Base-by-base conservation (phyloP, 2,888 invertebrate species). In the Dolomedes plantarius region DNA sequence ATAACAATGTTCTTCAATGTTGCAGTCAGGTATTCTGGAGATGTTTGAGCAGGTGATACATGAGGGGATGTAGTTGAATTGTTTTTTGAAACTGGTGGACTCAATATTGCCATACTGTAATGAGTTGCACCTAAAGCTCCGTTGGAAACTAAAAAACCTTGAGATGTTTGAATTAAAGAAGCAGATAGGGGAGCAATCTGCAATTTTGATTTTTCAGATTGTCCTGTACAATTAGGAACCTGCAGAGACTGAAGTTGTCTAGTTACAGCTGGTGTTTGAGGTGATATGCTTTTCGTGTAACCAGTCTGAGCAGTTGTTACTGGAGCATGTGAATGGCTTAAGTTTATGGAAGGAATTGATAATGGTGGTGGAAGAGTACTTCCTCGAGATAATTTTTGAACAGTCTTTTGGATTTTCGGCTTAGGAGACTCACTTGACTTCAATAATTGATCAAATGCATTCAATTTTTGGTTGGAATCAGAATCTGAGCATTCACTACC, bases 141-240 rank as follows among this genome's bases (percentile, higher is more conserved):
- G 29, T 86, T 86, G 23, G 86, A 86, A n/a, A 86, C 86, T 1
- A 86, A 39, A 46, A 86, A 73, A 6, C 73, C 80, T 56, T 86
- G 86, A 1, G 86, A 80, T 31, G 86, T 86, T 56, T 86, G 86
- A 23, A 86, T 65, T 13, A 86, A 62, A 11, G 86, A 80, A 9
- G 79, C 86, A 23, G 86, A 86, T 41, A 79, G 69, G 3, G 86
- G 86, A 5, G 86, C 77, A 39, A 86, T 46, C 29, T 86, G 86
- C 41, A 86, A 23, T 28, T 86, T 86, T 2, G 77, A 67, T 62
- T 86, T 86, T 0, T 86, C 86, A 39, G 5, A 56, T 28, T 67
- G 74, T 11, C 32, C 71, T 56, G 72, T 27, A 29, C 41, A 41
- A n/a, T 9, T 74, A 11, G 71, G 82, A 27, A 77, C 50, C 41